A percentile compares a stretch with the other conserved stretches of the same genome.
Evolutionary conservation across 1,140 invertebrate genomes (phyloP).

Genomic region (Daktulosphaira vitifoliae): DNA sequence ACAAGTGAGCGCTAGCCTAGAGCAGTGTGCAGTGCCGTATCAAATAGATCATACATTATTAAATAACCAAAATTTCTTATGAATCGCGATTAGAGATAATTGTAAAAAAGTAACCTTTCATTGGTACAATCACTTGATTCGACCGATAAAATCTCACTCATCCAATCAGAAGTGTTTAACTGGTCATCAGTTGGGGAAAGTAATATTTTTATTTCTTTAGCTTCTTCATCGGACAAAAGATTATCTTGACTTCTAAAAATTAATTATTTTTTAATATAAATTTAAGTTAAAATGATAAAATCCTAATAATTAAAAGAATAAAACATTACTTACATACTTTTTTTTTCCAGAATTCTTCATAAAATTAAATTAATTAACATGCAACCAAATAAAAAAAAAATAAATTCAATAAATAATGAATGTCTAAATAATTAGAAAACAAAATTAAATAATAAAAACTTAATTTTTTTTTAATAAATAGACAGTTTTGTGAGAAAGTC

Average conservation of each 20-base stretch:
- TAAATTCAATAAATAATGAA: constrained; percentile 19
- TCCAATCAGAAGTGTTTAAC: constrained; percentile 25
- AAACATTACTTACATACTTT: constrained; percentile 28
- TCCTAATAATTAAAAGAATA: background rate
- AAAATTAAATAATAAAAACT: no score
- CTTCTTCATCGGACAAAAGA: constrained; percentile 73
- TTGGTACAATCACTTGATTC: constrained; percentile 4
- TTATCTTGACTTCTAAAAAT: constrained; percentile 49
- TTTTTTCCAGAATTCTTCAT: constrained; percentile 32
- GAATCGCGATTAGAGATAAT: no score
- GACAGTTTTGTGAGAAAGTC: no score
- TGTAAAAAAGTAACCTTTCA: background rate
- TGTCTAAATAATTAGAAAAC: no score
- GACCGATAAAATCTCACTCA: constrained; percentile 20
- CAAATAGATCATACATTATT: no score
- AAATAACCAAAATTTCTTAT: no score
- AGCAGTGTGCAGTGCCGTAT: no score
- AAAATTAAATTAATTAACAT: constrained; percentile 29
- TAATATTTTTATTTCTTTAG: constrained; percentile 70
- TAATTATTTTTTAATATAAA: constrained; percentile 1
- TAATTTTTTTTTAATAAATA: no score
- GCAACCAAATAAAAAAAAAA: constrained; percentile 30
- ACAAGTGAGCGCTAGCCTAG: no score
- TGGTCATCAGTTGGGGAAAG: constrained; percentile 49
- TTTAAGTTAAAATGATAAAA: background rate